Conservation (phyloP, 2,797 vertebrate species). For the Salarias fasciatus region DNA sequence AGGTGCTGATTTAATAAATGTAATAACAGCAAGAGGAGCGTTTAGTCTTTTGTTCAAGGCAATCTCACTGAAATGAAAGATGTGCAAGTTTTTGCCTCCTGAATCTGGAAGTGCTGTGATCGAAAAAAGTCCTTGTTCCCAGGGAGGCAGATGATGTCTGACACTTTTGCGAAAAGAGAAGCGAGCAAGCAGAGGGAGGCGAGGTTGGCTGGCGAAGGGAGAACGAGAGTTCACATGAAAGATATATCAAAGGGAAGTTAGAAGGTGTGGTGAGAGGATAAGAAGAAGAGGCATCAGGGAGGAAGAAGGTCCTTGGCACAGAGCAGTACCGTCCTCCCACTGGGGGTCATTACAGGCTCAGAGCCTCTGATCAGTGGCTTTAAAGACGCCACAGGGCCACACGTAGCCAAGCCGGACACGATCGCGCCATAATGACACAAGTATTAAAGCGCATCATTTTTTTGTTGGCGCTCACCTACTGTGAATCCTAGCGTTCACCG, state of each 20-base stretch:
- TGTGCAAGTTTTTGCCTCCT: background rate
- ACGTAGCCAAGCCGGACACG: background rate
- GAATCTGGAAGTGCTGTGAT: too few species aligned
- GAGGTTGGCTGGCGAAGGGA: background rate
- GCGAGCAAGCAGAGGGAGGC: background rate
- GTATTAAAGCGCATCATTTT: slow-evolving; percentile 21
- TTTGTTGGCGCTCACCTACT: slow-evolving; percentile 12
- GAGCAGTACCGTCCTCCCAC: slow-evolving; percentile 30
- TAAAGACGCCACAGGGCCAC: slow-evolving; percentile 35
- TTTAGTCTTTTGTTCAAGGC: too few species aligned
- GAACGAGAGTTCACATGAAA: slow-evolving; percentile 2
- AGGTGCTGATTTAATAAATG: background rate
- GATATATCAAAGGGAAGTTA: slow-evolving; percentile 22
- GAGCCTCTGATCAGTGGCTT: slow-evolving; percentile 34
- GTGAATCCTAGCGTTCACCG: background rate
- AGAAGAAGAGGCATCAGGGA: slow-evolving; percentile 18
- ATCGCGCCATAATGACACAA: background rate
- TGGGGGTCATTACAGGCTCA: slow-evolving; percentile 31
- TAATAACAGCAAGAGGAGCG: background rate
- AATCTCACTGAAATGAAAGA: background rate
- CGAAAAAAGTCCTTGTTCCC: too few species aligned
- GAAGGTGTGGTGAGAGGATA: slow-evolving; percentile 16
- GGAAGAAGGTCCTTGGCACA: slow-evolving; percentile 11
- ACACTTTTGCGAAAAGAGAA: background rate
- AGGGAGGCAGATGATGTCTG: background rate